phyloP scores from a whole-genome alignment of 2,888 invertebrate species.

The Ichneumon xanthorius region DNA sequence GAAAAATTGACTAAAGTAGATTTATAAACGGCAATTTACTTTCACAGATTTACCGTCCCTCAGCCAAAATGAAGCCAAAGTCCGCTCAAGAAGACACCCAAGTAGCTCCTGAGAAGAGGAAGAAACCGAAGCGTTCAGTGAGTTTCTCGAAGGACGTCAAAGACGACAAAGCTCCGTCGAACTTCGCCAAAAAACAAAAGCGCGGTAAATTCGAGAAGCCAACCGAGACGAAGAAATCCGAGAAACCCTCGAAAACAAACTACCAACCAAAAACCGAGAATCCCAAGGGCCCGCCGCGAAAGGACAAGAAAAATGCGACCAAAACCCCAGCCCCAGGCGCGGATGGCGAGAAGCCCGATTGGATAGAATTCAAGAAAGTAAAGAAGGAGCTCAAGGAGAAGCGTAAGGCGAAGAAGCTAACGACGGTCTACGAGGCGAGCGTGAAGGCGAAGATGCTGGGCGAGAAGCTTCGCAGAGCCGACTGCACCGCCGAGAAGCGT shows the following conservation, averaged over 20 bases:
- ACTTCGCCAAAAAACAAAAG: constrained; percentile 45
- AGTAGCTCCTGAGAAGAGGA: constrained; percentile 36
- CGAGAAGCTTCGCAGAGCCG: constrained; percentile 86
- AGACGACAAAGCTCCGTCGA: constrained; percentile 5
- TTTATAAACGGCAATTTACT: neutral
- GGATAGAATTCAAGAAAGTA: constrained; percentile 91
- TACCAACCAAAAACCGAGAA: constrained; percentile 4
- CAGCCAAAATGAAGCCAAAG: constrained; percentile 62
- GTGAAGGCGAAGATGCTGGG: constrained; percentile 87
- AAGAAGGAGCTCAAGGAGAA: constrained; percentile 90
- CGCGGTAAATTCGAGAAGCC: constrained; percentile 44
- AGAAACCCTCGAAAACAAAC: constrained; percentile 5
- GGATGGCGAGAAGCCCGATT: constrained; percentile 87
- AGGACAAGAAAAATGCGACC: constrained; percentile 3
- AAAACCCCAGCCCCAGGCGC: neutral
- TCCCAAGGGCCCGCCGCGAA: constrained; percentile 24
- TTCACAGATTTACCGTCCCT: neutral
- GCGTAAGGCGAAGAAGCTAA: constrained; percentile 87
- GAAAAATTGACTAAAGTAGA: no score
- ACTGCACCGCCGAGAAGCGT: constrained; percentile 87
- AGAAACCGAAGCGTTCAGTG: constrained; percentile 61
- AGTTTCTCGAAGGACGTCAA: constrained; percentile 50
- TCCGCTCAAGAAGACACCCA: constrained; percentile 14
- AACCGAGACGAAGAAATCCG: constrained; percentile 29
- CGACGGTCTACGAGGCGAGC: constrained; percentile 86